phyloP scores from a whole-genome alignment of 2,113 vertebrate species.

The Pseudopodoces humilis region DNA sequence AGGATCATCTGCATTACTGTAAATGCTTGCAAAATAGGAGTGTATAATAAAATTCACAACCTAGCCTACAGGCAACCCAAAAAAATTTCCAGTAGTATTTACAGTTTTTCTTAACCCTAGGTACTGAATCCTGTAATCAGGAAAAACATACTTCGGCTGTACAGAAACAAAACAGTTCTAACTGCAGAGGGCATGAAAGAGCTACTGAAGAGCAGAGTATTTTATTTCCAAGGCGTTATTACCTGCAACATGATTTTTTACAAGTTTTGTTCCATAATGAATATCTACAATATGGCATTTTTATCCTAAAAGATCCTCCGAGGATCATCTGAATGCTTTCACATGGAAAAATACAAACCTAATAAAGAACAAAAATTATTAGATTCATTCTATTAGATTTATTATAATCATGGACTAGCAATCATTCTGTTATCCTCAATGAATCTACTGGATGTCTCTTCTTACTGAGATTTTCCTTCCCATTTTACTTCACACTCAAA shows the following conservation, averaged over 20 bases:
- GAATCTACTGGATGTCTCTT: background rate
- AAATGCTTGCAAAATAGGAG: background rate
- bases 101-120: background rate
- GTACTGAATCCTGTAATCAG: background rate
- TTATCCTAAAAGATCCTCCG: background rate
- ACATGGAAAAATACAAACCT: background rate
- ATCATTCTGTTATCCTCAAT: background rate
- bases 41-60: background rate
- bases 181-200: constrained; percentile 65
- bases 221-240: background rate
- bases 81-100: background rate
- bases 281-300: background rate
- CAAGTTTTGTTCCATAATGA: background rate
- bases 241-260: background rate
- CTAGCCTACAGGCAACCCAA: background rate
- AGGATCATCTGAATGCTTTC: background rate
- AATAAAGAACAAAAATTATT: background rate
- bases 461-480: background rate
- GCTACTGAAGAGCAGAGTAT: background rate
- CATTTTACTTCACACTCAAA: background rate
- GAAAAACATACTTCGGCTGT: background rate
- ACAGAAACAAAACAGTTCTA: background rate
- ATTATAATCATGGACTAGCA: background rate
- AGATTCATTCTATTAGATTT: background rate
- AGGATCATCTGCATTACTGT: background rate